Evolutionary conservation across 2,888 invertebrate species (phyloP), one percentile per base, ranked within the genome.

Genomic region (Epirrita christyi): DNA sequence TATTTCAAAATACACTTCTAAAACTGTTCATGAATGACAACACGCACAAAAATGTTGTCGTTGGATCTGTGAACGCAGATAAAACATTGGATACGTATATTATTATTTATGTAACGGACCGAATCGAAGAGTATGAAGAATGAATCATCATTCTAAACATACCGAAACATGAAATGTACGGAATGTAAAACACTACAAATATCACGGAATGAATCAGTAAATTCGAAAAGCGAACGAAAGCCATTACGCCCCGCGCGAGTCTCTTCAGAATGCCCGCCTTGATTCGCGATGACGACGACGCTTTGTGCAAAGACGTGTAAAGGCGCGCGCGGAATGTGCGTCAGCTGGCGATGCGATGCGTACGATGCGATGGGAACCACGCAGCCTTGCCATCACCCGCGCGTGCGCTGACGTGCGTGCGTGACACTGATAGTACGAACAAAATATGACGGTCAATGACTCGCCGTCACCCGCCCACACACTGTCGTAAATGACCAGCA

Each of bases 141-240:
- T 76, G 69, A 68, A 52, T 74, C 73, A 72, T 34, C 14, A 34
- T 27, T 14, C 29, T 10, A 56, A 70, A 69, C 68, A 55, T 55
- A 43, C 53, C 58, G 65, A 66, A 70, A 65, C 57, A 64, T 69
- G 64, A 64, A 69, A 58, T 66, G 70, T 71, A 71, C 71, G 72
- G 74, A 72, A 70, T 76, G 69, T 65, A 59, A 67, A 65, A 63
- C 55, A 61, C 71, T 65, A 58, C 61, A 76, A 75, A 79, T 80
- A 75, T 68, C 68, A 29, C 14, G 44, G 56, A 61, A 70, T 75
- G 72, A 77, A 73, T 72, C 67, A 72, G 50, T 57, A 51, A 61
- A 63, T 64, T 62, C 63, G 65, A 69, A 71, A 72, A 64, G 69
- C 66, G 59, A 65, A 71, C 66, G 59, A 64, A 71, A 62, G 65